A percentile compares a stretch with the other conserved stretches of the same genome.
phyloP scores from a whole-genome alignment of 53 echinoderm and acorn worm genomes.

The Hippasteria phrygiana region DNA sequence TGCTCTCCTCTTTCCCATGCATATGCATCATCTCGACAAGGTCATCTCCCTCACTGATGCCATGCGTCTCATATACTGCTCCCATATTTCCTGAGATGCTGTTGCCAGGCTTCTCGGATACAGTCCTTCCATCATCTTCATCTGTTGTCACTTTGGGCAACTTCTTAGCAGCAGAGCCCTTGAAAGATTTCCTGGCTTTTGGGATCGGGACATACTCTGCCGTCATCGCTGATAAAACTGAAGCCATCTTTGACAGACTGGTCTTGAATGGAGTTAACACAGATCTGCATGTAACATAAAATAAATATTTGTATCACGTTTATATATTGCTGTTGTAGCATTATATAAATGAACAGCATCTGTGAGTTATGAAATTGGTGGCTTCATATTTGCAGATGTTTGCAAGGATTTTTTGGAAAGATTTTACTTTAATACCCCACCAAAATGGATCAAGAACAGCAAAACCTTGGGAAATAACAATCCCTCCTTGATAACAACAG shows the following conservation, averaged over 20 bases:
- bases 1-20: conserved; percentile 14
- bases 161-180: conserved; percentile 24
- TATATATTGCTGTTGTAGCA: neutral
- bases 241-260: neutral
- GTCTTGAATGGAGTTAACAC: neutral
- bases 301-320: neutral
- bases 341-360: too few species aligned
- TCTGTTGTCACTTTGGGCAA: neutral
- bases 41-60: neutral
- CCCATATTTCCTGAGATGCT: neutral
- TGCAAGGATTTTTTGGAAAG: too few species aligned
- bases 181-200: conserved; percentile 35
- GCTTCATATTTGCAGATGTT: too few species aligned
- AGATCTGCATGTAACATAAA: neutral
- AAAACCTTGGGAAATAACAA: too few species aligned
- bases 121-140: neutral
- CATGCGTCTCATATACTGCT: neutral
- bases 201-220: neutral
- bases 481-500: too few species aligned
- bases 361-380: too few species aligned
- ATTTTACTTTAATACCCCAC: too few species aligned
- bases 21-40: neutral
- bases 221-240: neutral
- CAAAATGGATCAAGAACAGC: too few species aligned
- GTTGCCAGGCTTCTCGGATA: neutral